These are phyloP conservation scores for Brotula barbata DNA, from an alignment of 2,797 vertebrate species.

Conservation along the genomic window DNA sequence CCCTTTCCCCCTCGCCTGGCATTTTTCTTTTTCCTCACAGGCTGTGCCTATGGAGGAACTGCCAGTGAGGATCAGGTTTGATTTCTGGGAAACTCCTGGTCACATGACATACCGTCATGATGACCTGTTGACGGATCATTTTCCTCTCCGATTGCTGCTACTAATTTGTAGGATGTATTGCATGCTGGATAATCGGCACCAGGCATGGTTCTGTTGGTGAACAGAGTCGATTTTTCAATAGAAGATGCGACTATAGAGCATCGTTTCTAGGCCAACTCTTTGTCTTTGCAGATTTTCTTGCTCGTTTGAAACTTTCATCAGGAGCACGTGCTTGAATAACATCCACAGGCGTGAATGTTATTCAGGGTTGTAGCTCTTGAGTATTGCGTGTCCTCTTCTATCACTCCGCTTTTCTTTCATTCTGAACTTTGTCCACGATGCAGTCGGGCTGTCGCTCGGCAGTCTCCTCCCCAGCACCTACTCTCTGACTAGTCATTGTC, in stretches of 20 bases:
- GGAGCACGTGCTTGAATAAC: slow-evolving; percentile 52
- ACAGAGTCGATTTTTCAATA: slow-evolving; percentile 25
- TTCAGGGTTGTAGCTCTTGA: slow-evolving; percentile 12
- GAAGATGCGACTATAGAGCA: slow-evolving; percentile 25
- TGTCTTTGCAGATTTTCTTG: slow-evolving; percentile 29
- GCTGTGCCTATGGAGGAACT: slow-evolving; percentile 49
- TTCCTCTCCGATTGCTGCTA: slow-evolving; percentile 51
- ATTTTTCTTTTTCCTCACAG: slow-evolving; percentile 16
- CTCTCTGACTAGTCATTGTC: slow-evolving; percentile 36
- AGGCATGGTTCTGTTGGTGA: slow-evolving; percentile 40
- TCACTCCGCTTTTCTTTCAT: slow-evolving; percentile 34
- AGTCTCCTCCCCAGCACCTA: slow-evolving; percentile 32
- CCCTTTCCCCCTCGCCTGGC: slow-evolving; percentile 6
- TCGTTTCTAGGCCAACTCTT: slow-evolving; percentile 15
- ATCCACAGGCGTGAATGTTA: slow-evolving; percentile 45
- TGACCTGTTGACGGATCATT: slow-evolving; percentile 41
- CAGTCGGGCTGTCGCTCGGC: slow-evolving; percentile 28
- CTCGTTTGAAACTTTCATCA: slow-evolving; percentile 25
- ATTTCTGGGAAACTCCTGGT: slow-evolving; percentile 14
- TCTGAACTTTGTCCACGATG: slow-evolving; percentile 9
- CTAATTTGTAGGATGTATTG: slow-evolving; percentile 67
- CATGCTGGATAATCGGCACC: slow-evolving; percentile 71
- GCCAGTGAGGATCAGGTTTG: slow-evolving; percentile 34
- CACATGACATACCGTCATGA: slow-evolving; percentile 34
- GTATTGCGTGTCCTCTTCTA: slow-evolving; percentile 18